phyloP scores from a whole-genome alignment of 2,888 invertebrate species.

The Drosophila macrospina region DNA sequence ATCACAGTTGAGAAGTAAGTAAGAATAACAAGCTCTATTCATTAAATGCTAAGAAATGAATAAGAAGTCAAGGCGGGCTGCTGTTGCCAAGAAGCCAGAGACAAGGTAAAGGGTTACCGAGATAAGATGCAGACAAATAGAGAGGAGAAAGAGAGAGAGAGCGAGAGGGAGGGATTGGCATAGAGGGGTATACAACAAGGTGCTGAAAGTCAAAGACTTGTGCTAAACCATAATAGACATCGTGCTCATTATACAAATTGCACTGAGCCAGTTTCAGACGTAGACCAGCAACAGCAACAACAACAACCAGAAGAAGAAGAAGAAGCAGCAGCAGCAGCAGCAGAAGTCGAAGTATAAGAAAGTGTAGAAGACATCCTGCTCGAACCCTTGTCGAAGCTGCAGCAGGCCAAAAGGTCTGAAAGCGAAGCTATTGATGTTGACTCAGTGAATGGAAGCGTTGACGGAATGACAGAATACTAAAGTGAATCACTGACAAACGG shows the following conservation, averaged over 20 bases:
- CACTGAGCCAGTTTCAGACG: conserved; percentile 47
- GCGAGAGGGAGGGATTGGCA: not conserved
- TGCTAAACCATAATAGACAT: conserved; percentile 66
- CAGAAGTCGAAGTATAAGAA: not conserved
- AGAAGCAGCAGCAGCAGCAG: too few relatives aligned
- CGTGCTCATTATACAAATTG: conserved; percentile 80
- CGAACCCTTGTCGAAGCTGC: conserved; percentile 18
- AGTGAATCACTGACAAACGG: conserved; percentile 34
- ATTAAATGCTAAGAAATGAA: conserved; percentile 25
- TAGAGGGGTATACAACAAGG: conserved; percentile 57
- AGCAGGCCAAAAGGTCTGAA: conserved; percentile 37
- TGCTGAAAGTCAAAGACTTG: conserved; percentile 77
- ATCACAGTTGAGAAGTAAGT: conserved; percentile 2
- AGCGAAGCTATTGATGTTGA: conserved; percentile 19
- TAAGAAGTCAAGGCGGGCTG: conserved; percentile 19
- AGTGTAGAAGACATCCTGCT: conserved; percentile 6
- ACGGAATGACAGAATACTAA: conserved; percentile 49
- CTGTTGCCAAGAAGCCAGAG: conserved; percentile 10
- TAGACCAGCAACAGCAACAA: conserved; percentile 11
- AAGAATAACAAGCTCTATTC: conserved; percentile 7
- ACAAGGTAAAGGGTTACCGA: conserved; percentile 19
- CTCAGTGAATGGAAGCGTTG: conserved; percentile 41
- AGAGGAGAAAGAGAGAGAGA: not conserved
- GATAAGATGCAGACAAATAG: conserved; percentile 1
- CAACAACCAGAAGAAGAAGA: too few relatives aligned